Evolutionary conservation across 2,888 invertebrate genomes (phyloP), one percentile per base, ranked within the genome.

Genomic region (Lucinisca nassula): DNA sequence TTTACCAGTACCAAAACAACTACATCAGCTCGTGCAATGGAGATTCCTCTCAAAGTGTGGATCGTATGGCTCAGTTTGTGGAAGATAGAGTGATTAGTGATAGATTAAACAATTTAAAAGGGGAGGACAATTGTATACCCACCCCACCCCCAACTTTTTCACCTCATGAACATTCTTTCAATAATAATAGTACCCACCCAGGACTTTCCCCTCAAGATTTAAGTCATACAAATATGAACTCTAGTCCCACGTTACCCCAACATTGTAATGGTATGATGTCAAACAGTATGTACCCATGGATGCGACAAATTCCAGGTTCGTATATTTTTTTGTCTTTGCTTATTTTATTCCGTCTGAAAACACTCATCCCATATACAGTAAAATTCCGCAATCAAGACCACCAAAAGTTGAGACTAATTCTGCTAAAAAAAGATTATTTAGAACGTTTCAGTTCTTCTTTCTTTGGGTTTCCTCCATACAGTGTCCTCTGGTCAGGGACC

Each of bases 121-220:
- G 84, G 74, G 92, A 92, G 80, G 92, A 92, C 27, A 90, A 73
- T 51, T 92, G 92, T 88, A 89, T 92, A 70, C 90, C 92, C 3
- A 92, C 92, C 14, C 92, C 92, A 24, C 92, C 92, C 27, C 92
- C 92, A 30, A 91, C 82, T 37, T 85, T 90, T 58, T 86, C 90
- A 67, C 85, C 89, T 24, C 91, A 91, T 74, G 91, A 90, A 85
- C 91, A 91, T 40, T 83, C 83, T 49, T 90, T 80, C 75, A 90
- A 88, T 70, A 90, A 88, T 70, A 87, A 90, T 55, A 78, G 79
- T 45, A 38, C 77, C 24, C 84, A 86, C 78, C 88, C 84, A 40
- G 90, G 86, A 24, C 84, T 90, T 27, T 90, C 90, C 6, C 90
- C 90, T 24, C 82, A 87, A 67, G 88, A 90, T 40, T 81, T 90